Evolutionary conservation across 2,113 vertebrate species (phyloP).

Genomic region (Leptobrachium ailaonicum): DNA sequence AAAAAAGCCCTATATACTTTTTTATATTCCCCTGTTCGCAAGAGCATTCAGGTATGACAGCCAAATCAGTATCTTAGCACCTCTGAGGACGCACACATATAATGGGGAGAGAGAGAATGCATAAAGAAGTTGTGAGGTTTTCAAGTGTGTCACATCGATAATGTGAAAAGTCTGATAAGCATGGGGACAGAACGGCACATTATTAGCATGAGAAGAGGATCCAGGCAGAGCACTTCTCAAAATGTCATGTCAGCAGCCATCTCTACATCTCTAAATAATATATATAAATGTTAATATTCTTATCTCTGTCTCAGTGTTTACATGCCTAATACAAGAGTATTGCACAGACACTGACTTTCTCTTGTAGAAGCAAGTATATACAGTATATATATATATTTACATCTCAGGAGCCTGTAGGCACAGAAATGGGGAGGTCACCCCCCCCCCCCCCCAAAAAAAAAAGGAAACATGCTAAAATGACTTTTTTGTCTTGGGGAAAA

Average conservation of each 20-base stretch:
- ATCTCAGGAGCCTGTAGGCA: no score
- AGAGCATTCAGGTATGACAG: conserved; percentile 2
- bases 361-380: no score
- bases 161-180: background rate
- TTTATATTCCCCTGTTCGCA: background rate
- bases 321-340: no score
- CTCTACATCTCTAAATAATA: background rate
- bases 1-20: background rate
- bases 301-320: no score
- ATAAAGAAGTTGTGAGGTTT: background rate
- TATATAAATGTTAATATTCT: background rate
- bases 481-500: no score
- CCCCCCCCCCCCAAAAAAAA: no score
- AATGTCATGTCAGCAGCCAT: background rate
- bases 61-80: background rate
- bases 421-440: no score
- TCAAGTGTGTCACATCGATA: background rate
- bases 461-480: no score
- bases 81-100: background rate
- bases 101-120: background rate
- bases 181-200: background rate
- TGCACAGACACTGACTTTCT: no score
- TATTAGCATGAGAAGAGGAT: background rate
- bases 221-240: background rate
- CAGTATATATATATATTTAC: no score